A percentile compares a stretch with the other conserved stretches of the same genome.
phyloP scores from a whole-genome alignment of 2,888 invertebrate genomes.

The Polydesmus complanatus region DNA sequence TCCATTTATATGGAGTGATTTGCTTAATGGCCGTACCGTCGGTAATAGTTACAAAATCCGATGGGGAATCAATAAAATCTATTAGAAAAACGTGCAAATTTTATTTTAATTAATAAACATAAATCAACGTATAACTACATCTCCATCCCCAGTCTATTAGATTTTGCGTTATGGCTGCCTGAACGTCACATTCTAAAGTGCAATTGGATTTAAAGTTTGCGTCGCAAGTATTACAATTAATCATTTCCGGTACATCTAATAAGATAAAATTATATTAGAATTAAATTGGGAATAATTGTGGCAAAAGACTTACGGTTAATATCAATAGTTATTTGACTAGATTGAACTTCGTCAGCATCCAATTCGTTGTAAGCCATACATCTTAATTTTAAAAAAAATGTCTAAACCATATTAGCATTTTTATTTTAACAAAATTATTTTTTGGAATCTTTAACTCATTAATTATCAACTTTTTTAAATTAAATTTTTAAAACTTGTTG shows the following conservation, averaged over 20 bases:
- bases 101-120: background rate
- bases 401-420: too few species aligned
- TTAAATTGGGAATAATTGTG: too few species aligned
- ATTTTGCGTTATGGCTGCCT: background rate
- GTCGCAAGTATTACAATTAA: too few species aligned
- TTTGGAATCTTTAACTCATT: too few species aligned
- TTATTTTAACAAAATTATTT: too few species aligned
- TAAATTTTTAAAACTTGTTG: too few species aligned
- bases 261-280: too few species aligned
- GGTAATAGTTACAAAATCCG: background rate
- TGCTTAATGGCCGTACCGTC: background rate
- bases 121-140: too few species aligned
- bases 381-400: too few species aligned
- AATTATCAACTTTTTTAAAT: too few species aligned
- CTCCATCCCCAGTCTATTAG: background rate
- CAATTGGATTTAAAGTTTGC: too few species aligned
- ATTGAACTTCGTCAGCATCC: background rate
- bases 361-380: conserved; percentile 1
- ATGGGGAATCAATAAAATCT: background rate
- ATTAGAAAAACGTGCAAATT: background rate
- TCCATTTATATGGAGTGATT: background rate
- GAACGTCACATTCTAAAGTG: conserved; percentile 1
- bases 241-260: too few species aligned
- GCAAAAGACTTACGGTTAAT: conserved; percentile 6
- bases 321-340: background rate